Evolutionary conservation across 2,113 vertebrate species (phyloP).

Genomic region (Pavo muticus): DNA sequence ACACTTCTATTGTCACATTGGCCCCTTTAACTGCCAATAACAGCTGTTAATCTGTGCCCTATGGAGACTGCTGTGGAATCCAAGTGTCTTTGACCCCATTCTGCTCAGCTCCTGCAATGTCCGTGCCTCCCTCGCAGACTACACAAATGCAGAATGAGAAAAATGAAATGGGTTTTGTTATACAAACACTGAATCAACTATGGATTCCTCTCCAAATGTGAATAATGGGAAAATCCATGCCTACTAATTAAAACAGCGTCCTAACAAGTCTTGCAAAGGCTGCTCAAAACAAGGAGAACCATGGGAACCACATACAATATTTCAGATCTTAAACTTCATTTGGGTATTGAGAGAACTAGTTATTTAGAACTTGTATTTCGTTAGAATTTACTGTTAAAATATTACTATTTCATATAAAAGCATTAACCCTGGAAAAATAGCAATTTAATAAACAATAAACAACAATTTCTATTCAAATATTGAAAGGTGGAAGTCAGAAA

Average conservation of each 20-base stretch:
- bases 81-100: neutral
- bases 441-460: neutral
- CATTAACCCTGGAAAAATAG: neutral
- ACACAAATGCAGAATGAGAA: neutral
- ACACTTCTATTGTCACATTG: neutral
- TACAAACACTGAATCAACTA: neutral
- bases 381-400: neutral
- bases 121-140: neutral
- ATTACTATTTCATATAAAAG: neutral
- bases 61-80: neutral
- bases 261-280: neutral
- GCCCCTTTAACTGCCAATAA: neutral
- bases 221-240: neutral
- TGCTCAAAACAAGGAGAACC: neutral
- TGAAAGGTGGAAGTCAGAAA: neutral
- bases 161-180: neutral
- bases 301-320: neutral
- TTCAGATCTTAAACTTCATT: neutral
- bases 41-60: neutral
- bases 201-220: neutral
- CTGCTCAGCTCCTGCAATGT: neutral
- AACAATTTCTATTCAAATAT: neutral
- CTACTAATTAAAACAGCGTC: neutral
- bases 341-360: neutral
- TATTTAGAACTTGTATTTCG: neutral